These are phyloP conservation scores for Xanthorhoe designata DNA, from an alignment of 2,888 invertebrate species.

Conservation along the genomic window DNA sequence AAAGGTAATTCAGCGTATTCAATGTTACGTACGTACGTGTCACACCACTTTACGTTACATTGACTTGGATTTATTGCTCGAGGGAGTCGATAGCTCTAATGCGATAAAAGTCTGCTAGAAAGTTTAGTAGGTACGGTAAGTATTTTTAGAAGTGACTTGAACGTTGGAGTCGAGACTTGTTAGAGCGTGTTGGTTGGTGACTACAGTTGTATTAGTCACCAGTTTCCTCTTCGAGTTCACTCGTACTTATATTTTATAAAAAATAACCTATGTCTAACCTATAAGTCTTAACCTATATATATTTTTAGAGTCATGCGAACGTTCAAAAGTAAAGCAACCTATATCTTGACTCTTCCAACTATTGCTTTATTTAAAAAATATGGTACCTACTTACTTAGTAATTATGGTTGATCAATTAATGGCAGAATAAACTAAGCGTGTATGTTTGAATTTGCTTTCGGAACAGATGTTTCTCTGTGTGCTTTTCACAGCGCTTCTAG, in stretches of 20 bases:
- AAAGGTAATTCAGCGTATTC: conserved; percentile 68
- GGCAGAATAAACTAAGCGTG: no score
- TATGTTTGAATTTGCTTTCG: no score
- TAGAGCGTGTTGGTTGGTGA: neutral
- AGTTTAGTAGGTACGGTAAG: conserved; percentile 8
- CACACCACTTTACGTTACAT: conserved; percentile 32
- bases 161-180: neutral
- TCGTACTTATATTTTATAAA: neutral
- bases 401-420: no score
- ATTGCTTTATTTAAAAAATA: no score
- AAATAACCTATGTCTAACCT: no score
- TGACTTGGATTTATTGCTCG: conserved; percentile 23
- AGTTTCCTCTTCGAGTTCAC: neutral
- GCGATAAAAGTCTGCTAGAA: conserved; percentile 12
- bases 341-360: no score
- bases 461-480: no score
- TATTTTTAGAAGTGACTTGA: conserved; percentile 9
- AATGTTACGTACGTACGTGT: conserved; percentile 27
- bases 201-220: neutral
- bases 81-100: conserved; percentile 35
- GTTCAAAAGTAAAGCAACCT: no score
- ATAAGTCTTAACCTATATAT: no score
- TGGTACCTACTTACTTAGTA: no score
- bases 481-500: no score
- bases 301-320: no score